These are phyloP conservation scores for Nettapus auritus DNA, from an alignment of 2,113 vertebrate genomes.

Conservation along the genomic window DNA sequence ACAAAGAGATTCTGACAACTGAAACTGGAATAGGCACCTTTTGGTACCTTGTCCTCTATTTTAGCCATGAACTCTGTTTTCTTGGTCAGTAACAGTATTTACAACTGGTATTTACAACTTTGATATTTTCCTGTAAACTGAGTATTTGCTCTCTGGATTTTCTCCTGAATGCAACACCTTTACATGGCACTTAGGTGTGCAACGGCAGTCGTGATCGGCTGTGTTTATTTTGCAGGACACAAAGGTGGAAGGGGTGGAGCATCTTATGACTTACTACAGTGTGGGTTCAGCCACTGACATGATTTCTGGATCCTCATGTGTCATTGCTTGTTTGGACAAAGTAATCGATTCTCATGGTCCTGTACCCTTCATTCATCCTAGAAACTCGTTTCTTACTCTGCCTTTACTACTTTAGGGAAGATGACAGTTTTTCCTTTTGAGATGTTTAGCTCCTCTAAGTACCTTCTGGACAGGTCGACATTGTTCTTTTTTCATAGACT, in stretches of 20 bases:
- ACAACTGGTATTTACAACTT: neutral
- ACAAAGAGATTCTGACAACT: neutral
- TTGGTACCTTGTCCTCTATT: neutral
- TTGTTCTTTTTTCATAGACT: neutral
- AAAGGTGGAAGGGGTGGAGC: neutral
- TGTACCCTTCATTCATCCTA: neutral
- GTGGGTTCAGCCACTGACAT: fast-evolving
- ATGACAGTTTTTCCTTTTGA: neutral
- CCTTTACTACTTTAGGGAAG: neutral
- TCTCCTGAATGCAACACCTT: neutral
- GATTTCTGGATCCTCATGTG: neutral
- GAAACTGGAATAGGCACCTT: neutral
- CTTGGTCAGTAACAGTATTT: neutral
- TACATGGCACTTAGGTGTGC: neutral
- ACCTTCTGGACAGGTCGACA: neutral
- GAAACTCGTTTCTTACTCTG: neutral
- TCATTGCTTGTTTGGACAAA: neutral
- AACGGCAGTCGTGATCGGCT: neutral
- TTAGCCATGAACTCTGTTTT: neutral
- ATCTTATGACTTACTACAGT: neutral
- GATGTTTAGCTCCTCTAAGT: neutral
- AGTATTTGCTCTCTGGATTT: neutral
- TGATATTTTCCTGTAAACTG: neutral
- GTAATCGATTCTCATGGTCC: fast-evolving
- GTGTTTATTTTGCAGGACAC: neutral